phyloP scores from a whole-genome alignment of 1,140 invertebrate species.

The Megathymus violae region DNA sequence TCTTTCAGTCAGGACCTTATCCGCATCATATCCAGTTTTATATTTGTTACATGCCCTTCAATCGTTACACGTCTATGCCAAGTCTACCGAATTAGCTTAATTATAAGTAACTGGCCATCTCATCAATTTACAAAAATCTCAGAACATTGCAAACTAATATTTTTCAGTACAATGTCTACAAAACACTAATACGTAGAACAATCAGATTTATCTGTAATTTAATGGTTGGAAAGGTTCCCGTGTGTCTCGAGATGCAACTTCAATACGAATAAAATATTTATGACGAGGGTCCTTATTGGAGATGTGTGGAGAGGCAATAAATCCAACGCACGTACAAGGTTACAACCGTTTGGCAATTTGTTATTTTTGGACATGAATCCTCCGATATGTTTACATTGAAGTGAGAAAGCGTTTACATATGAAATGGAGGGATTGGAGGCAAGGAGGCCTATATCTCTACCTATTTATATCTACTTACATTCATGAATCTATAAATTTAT shows the following conservation, averaged over 20 bases:
- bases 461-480: not conserved
- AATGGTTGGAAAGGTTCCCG: not conserved
- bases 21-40: no score
- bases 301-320: conserved; percentile 16
- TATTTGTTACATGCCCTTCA: no score
- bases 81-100: no score
- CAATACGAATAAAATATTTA: conserved; percentile 22
- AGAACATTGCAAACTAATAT: no score
- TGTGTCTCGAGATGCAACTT: not conserved
- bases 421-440: not conserved
- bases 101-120: no score
- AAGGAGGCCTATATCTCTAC: not conserved
- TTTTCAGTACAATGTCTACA: no score
- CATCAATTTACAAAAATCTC: no score
- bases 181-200: not conserved
- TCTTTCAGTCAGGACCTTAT: no score
- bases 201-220: not conserved
- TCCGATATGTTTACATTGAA: conserved; percentile 6
- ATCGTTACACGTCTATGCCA: no score
- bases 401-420: not conserved
- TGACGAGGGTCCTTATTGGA: conserved; percentile 8
- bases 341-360: conserved; percentile 18
- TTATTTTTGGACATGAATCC: conserved; percentile 23
- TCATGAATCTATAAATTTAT: no score
- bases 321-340: conserved; percentile 13